These are phyloP conservation scores for Cyclargus thomasi DNA, from an alignment of 1,140 invertebrate species.

Conservation along the genomic window DNA sequence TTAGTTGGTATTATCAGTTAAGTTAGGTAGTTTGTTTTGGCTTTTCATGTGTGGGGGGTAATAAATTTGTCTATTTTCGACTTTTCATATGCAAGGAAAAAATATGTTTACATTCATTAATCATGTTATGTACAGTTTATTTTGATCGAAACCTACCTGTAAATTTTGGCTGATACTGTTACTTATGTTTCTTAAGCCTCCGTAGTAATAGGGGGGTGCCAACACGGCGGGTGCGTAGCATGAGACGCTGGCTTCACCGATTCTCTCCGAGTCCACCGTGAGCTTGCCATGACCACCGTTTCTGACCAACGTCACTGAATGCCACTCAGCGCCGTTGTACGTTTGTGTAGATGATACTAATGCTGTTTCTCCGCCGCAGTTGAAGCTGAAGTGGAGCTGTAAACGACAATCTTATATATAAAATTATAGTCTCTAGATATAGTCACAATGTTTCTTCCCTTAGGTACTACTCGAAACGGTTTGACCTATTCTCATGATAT, in stretches of 20 bases:
- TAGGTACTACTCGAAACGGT: too few species aligned
- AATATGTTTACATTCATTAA: too few species aligned
- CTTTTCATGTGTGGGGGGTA: too few species aligned
- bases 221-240: conserved; percentile 78
- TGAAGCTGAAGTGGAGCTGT: conserved; percentile 54
- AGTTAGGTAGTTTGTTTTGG: too few species aligned
- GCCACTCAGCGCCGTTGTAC: conserved; percentile 93
- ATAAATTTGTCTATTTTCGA: not conserved
- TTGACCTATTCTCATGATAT: too few species aligned
- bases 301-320: conserved; percentile 81
- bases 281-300: conserved; percentile 78
- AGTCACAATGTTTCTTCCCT: too few species aligned
- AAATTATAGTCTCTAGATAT: too few species aligned
- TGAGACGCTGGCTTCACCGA: conserved; percentile 74
- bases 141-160: conserved; percentile 31
- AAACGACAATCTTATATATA: too few species aligned
- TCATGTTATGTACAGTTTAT: not conserved
- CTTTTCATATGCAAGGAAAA: too few species aligned
- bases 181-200: conserved; percentile 76
- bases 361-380: conserved; percentile 82
- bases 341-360: conserved; percentile 74
- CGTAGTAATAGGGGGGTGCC: conserved; percentile 86
- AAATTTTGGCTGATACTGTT: conserved; percentile 39
- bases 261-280: conserved; percentile 79
- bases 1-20: conserved; percentile 2